A percentile compares a stretch with the other conserved stretches of the same genome.
Evolutionary conservation across 1,140 invertebrate species (phyloP).

Genomic region (Bombus vancouverensis): DNA sequence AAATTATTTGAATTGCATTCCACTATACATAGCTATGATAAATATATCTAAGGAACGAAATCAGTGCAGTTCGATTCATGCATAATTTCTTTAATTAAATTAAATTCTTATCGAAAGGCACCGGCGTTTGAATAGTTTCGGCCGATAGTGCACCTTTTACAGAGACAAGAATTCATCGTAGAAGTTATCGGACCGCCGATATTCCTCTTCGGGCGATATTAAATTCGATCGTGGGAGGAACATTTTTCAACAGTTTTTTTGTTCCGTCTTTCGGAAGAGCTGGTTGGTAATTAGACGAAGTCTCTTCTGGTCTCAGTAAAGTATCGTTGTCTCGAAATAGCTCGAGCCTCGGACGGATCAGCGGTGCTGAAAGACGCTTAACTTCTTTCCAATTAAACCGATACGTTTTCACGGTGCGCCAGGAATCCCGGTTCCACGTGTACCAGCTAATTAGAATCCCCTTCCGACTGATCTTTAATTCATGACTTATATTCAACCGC

Average conservation of each 20-base stretch:
- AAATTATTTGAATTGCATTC: background rate
- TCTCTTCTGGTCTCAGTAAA: background rate
- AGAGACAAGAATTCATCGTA: background rate
- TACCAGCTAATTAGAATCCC: slow-evolving; percentile 54
- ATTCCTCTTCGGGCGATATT: background rate
- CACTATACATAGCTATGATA: no score
- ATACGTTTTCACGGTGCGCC: slow-evolving; percentile 46
- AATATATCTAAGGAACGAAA: background rate
- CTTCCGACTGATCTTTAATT: slow-evolving; percentile 57
- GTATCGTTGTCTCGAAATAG: slow-evolving; percentile 5
- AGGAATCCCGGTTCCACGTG: slow-evolving; percentile 40
- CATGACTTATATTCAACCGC: slow-evolving; percentile 48
- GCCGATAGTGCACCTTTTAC: background rate
- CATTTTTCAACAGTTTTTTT: background rate
- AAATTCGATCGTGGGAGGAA: background rate
- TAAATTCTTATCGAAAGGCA: background rate
- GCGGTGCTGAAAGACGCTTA: slow-evolving; percentile 20
- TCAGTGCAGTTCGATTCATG: background rate
- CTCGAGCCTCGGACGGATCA: background rate
- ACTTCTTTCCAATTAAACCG: slow-evolving; percentile 49
- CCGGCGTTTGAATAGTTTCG: background rate
- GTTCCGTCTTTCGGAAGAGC: background rate
- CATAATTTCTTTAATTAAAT: background rate
- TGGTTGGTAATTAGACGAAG: slow-evolving; percentile 8
- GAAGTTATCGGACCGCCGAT: background rate